Evolutionary conservation across 2,888 invertebrate genomes (phyloP), one percentile per base, ranked within the genome.

Genomic region (Pandemis corylana): DNA sequence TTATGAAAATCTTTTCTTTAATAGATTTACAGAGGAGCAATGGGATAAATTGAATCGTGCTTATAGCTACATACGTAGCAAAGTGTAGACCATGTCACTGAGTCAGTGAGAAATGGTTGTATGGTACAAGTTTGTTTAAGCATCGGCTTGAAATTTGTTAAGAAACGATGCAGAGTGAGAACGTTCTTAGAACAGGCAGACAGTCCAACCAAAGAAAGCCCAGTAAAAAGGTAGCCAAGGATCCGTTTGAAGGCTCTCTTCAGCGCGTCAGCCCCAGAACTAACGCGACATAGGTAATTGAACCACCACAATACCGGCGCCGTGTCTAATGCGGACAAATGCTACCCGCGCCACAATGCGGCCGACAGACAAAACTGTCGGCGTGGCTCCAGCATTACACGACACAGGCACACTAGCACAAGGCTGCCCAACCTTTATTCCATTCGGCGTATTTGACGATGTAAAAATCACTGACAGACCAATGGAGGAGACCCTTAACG

Each of bases 271-370:
- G 69, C 73, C 63, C 68, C 73, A 73, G 73, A 73, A 73, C 73
- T 59, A 73, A 73, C 68, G 64, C 41, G 64, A n/a, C 28, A 61
- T 44, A 63, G 72, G 72, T 59, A 59, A 28, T 12, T 59, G 59
- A 59, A 59, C 59, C 28, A 63, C 41, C 62, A 71, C 84, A 82
- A 77, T 82, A 80, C 81, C 85, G 82, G 79, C 77, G 78, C 79
- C 83, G 91, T 92, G 88, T 81, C 90, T 89, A 91, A 93, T 87
- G 87, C 79, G 89, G 84, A 91, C 89, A 88, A 89, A 92, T 91
- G 88, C 84, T 83, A 82, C 84, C 79, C 84, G 79, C 68, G 74
- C 78, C 81, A 83, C 87, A 84, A 85, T 82, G 82, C 80, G 81
- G 80, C 79, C 71, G 72, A 76, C 81, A 80, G 82, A 84, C 86